phyloP scores from a whole-genome alignment of 2,113 vertebrate species.

The Cyprinus carpio region DNA sequence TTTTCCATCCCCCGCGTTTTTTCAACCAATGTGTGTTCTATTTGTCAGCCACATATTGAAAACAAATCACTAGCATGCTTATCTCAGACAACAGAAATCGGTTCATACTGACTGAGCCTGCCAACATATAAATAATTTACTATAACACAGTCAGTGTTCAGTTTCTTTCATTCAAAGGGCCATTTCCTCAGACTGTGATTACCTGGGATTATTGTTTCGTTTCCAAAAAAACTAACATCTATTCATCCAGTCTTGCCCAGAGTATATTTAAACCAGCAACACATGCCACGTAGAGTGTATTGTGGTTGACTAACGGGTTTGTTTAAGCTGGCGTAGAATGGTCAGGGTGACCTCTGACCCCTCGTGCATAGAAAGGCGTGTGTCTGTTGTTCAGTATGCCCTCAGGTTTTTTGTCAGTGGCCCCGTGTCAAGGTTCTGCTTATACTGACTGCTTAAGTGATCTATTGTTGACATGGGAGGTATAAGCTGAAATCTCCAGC shows the following conservation, averaged over 20 bases:
- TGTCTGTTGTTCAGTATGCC: constrained; percentile 62
- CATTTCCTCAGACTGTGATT: constrained; percentile 14
- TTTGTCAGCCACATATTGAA: constrained; percentile 58
- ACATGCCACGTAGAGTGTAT: constrained; percentile 22
- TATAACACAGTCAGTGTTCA: not conserved
- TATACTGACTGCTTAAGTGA: constrained; percentile 80
- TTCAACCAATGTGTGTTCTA: constrained; percentile 52
- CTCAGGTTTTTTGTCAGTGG: constrained; percentile 61
- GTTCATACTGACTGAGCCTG: constrained; percentile 1
- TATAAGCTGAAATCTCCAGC: constrained; percentile 61
- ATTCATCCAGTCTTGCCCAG: constrained; percentile 39
- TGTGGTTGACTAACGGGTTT: constrained; percentile 25
- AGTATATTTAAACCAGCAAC: not conserved
- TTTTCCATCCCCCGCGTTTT: too few species aligned
- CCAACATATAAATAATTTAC: constrained; percentile 2
- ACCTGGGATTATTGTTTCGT: constrained; percentile 33
- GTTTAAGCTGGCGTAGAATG: constrained; percentile 9
- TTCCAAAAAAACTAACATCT: not conserved
- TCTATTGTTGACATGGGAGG: constrained; percentile 77
- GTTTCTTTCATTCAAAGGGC: constrained; percentile 10
- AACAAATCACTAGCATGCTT: constrained; percentile 49
- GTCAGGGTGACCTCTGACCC: constrained; percentile 38
- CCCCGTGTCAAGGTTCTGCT: constrained; percentile 41
- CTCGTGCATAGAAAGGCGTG: constrained; percentile 1
- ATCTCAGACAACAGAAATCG: constrained; percentile 25